Evolutionary conservation across 2,888 invertebrate species (phyloP).

Genomic region (Tachina lurida): DNA sequence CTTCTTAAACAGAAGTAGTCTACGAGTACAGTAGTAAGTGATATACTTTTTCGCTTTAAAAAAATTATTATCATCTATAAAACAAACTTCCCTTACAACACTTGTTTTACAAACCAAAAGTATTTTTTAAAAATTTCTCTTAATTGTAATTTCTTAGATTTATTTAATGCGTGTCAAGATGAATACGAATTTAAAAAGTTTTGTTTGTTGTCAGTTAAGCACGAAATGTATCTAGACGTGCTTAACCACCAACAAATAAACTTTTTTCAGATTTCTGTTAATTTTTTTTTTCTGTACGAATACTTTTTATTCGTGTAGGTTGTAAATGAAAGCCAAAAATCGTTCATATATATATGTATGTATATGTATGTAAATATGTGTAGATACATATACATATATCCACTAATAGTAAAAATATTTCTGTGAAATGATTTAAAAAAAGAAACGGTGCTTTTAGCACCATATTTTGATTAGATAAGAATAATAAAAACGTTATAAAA

Average conservation of each 20-base stretch:
- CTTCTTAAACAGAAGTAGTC: too few species aligned
- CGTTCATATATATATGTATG: not conserved
- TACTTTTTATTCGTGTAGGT: not conserved
- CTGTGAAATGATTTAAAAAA: conserved; percentile 34
- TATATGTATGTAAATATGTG: not conserved
- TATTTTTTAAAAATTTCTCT: too few species aligned
- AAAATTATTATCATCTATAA: too few species aligned
- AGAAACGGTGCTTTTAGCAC: conserved; percentile 16
- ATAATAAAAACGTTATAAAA: conserved; percentile 54
- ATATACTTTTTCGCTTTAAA: too few species aligned
- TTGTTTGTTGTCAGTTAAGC: too few species aligned
- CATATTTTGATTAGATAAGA: conserved; percentile 49
- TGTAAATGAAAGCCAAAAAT: not conserved
- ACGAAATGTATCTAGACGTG: not conserved
- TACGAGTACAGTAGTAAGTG: too few species aligned
- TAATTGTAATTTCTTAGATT: too few species aligned
- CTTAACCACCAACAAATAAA: not conserved
- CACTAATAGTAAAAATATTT: not conserved
- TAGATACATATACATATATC: too few species aligned
- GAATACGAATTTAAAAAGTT: too few species aligned
- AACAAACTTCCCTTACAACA: too few species aligned
- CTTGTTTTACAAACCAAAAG: too few species aligned
- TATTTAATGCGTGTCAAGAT: too few species aligned
- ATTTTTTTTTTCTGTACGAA: not conserved
- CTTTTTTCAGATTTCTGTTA: not conserved